Base-by-base conservation (phyloP, 1,140 invertebrate genomes). In the Nymphalis io region DNA sequence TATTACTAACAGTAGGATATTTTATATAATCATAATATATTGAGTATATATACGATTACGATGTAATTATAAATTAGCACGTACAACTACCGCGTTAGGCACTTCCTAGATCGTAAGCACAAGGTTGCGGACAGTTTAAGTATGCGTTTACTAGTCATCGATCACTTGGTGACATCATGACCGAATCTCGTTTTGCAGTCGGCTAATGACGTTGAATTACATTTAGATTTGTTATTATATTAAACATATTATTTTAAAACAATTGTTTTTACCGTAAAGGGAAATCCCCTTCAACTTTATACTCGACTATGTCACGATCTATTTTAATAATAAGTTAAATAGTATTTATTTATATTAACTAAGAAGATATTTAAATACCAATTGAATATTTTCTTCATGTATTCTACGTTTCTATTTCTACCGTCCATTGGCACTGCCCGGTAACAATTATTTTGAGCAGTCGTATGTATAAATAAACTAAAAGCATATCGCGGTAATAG, bases 141-240 rank as follows among this genome's bases (percentile, higher is more conserved):
- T 78, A 80, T 77, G 70, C 79, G 69, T 68, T 66, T 73, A 68
- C 59, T 60, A 67, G 66, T 71, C 75, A 78, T 78, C 74, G 75
- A 75, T 79, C 76, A 75, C 64, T 60, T 51, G 65, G 70, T 80
- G 80, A 82, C 75, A 82, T 81, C 80, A 84, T 78, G 65, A 71
- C 58, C 61, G 70, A 72, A 67, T 62, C 48, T 48, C 59, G 60
- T 12, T 23, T 15, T 21, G 39, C 1, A 18, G 48, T 48, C 15
- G 12, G 46, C 18, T 20, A 21, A 21, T 10, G 16, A 10, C 15
- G n/a, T 46, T 46, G 15, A 3, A 46, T 20, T 11, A 18, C 2
- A 8, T 8, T 21, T 51, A 33, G 16, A 20, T 51, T 51, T 51
- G 46, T 16, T 20, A 20, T 16, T 46, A 46, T 46, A 16, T 10